These are phyloP conservation scores for Hypsibius dujardini DNA, from an alignment of 1,140 invertebrate species.

Conservation along the genomic window DNA sequence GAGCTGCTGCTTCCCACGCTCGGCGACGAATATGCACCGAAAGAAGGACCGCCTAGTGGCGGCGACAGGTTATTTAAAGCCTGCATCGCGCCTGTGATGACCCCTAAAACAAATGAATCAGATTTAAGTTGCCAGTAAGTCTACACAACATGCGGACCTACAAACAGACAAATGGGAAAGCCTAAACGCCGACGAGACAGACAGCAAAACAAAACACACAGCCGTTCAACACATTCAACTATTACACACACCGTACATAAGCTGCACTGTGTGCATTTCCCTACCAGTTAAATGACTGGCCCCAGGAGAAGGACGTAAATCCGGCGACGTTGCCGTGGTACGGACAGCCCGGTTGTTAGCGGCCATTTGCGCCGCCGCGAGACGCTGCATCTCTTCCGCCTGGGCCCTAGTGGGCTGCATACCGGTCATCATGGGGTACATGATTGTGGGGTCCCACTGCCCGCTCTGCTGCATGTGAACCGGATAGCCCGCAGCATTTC, in stretches of 20 bases:
- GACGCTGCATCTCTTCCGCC: background rate
- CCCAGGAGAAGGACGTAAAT: too few species aligned
- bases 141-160: background rate
- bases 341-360: background rate
- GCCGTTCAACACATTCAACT: background rate
- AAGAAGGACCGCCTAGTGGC: background rate
- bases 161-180: constrained; percentile 6
- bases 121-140: background rate
- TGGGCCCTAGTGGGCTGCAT: background rate
- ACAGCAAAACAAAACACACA: background rate
- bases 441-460: background rate
- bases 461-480: background rate
- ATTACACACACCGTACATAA: background rate
- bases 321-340: background rate
- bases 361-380: background rate
- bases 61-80: background rate
- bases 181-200: background rate
- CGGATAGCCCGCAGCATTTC: background rate
- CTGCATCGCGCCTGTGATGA: constrained; percentile 11
- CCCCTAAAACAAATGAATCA: background rate
- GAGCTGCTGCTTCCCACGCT: background rate
- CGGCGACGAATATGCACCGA: background rate
- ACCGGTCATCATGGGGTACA: background rate
- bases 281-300: background rate
- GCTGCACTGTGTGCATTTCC: background rate